A percentile compares a stretch with the other conserved stretches of the same genome.
These are phyloP conservation scores for Drosophila littoralis DNA, from an alignment of 1,140 invertebrate genomes.

Conservation along the genomic window DNA sequence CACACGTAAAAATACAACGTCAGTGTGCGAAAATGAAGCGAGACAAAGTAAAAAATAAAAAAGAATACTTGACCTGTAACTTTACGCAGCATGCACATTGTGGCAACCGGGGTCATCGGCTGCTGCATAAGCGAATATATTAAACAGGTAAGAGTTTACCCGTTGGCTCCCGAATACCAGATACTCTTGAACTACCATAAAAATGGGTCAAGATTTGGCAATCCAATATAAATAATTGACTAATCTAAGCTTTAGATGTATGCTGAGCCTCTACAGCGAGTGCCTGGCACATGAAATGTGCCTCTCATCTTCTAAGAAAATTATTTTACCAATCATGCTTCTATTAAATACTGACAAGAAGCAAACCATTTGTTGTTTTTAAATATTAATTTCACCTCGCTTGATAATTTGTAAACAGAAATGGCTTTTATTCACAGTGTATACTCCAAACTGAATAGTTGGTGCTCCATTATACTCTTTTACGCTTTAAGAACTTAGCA, in stretches of 20 bases:
- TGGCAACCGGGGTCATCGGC: constrained; percentile 14
- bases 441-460: too few relatives aligned
- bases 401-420: too few relatives aligned
- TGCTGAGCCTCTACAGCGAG: too few relatives aligned
- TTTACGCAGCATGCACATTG: constrained; percentile 32
- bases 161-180: background rate
- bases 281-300: too few relatives aligned
- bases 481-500: background rate
- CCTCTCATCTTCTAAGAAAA: too few relatives aligned
- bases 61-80: constrained; percentile 72
- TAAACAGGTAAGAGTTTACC: constrained; percentile 4
- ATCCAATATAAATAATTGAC: too few relatives aligned
- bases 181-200: background rate
- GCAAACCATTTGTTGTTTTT: too few relatives aligned
- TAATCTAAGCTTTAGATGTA: too few relatives aligned
- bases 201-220: background rate
- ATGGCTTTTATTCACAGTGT: too few relatives aligned
- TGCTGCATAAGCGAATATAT: constrained; percentile 20
- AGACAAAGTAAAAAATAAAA: constrained; percentile 21
- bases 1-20: constrained; percentile 18
- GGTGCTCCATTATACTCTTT: background rate
- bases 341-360: too few relatives aligned
- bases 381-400: too few relatives aligned
- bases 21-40: constrained; percentile 21
- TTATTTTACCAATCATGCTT: too few relatives aligned